Evolutionary conservation across 2,797 vertebrate genomes (phyloP).

Genomic region (Onychomys leucogaster): DNA sequence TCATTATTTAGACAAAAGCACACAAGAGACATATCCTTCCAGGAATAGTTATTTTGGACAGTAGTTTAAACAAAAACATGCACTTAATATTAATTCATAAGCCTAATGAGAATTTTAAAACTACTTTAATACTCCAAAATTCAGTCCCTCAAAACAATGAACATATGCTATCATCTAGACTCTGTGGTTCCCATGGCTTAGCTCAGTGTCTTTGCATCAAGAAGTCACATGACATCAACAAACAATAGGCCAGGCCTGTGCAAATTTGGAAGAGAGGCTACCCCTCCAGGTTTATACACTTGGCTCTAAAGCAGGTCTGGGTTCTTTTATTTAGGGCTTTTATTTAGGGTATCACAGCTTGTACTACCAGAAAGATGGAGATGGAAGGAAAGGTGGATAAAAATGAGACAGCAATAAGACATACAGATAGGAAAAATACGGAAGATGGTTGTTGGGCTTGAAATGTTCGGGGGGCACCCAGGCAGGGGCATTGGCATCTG

Average conservation of each 20-base stretch:
- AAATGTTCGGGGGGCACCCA: no score
- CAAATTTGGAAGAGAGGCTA: background rate
- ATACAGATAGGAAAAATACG: accelerated
- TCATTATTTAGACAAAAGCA: background rate
- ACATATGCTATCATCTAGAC: background rate
- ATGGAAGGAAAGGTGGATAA: background rate
- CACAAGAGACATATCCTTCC: background rate
- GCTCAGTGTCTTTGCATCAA: background rate
- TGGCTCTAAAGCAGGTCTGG: background rate
- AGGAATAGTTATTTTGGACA: background rate
- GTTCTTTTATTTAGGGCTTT: background rate
- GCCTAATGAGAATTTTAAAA: background rate
- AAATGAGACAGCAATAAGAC: background rate
- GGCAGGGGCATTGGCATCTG: no score
- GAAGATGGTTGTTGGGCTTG: no score
- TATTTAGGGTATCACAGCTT: background rate
- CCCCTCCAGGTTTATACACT: background rate
- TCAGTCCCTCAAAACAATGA: background rate
- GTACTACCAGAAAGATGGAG: background rate
- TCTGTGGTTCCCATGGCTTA: background rate
- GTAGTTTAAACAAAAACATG: background rate
- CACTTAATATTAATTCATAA: background rate
- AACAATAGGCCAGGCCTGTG: accelerated
- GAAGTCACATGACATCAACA: background rate
- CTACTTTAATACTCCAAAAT: background rate